Evolutionary conservation across 1,140 invertebrate species (phyloP).

Genomic region (Drosophila kikkawai): DNA sequence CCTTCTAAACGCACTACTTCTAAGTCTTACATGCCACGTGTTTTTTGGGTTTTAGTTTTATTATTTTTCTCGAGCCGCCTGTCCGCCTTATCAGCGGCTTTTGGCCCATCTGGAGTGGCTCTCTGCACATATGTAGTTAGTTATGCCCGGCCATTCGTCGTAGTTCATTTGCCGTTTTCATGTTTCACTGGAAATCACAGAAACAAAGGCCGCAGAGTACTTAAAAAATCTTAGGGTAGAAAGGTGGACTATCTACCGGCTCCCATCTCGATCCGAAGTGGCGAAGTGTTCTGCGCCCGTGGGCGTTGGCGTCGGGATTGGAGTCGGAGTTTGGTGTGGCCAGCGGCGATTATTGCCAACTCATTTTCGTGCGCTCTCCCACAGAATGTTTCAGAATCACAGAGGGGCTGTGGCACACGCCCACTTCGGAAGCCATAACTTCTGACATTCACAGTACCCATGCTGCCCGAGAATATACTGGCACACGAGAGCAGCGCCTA

Average conservation of each 20-base stretch:
- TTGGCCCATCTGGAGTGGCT: constrained; percentile 57
- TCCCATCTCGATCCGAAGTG: constrained; percentile 42
- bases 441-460: constrained; percentile 33
- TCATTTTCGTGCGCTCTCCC: constrained; percentile 50
- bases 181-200: constrained; percentile 60
- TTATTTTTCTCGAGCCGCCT: constrained; percentile 16
- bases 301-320: constrained; percentile 46
- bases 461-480: constrained; percentile 13
- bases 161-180: constrained; percentile 71
- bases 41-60: constrained; percentile 20
- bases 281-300: constrained; percentile 45
- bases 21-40: constrained; percentile 15
- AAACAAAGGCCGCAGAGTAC: constrained; percentile 46
- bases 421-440: constrained; percentile 62
- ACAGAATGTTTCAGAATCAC: constrained; percentile 22
- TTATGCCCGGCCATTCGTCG: constrained; percentile 43
- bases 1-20: constrained; percentile 1
- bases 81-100: constrained; percentile 62
- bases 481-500: constrained; percentile 64
- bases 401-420: constrained; percentile 50
- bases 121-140: constrained; percentile 45
- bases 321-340: constrained; percentile 21
- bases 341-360: constrained; percentile 50
- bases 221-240: constrained; percentile 37
- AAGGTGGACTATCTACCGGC: constrained; percentile 38